Evolutionary conservation across 2,113 vertebrate species (phyloP).

Genomic region (Callocephalon fimbriatum): DNA sequence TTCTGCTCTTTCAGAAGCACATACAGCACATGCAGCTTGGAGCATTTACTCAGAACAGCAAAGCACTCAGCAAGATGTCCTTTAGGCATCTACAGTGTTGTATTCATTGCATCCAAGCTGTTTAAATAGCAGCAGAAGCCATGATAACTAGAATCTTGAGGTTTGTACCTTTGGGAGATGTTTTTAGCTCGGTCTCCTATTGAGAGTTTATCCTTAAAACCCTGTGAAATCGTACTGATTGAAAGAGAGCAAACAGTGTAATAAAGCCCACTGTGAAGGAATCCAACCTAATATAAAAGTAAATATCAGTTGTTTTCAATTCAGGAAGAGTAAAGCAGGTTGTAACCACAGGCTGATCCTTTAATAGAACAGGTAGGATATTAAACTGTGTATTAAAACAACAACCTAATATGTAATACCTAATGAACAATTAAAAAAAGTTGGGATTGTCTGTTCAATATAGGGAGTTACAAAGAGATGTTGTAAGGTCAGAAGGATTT

Average conservation of each 20-base stretch:
- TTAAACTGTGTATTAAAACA: background rate
- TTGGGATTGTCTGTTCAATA: background rate
- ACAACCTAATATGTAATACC: background rate
- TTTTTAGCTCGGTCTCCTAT: background rate
- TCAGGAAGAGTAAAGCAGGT: background rate
- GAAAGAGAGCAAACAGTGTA: background rate
- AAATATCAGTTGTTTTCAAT: background rate
- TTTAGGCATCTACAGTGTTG: background rate
- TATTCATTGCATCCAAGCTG: background rate
- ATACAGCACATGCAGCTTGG: too few relatives aligned
- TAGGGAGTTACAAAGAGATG: background rate
- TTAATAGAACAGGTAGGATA: background rate
- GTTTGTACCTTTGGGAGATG: background rate
- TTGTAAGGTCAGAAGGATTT: background rate
- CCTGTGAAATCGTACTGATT: background rate
- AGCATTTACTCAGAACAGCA: too few relatives aligned
- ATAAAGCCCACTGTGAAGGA: background rate
- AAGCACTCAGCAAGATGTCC: background rate
- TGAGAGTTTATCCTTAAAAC: background rate
- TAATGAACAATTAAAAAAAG: background rate
- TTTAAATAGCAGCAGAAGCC: background rate
- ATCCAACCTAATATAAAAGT: background rate
- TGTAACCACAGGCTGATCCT: background rate
- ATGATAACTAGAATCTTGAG: background rate
- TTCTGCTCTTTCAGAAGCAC: too few relatives aligned